Base-by-base conservation (phyloP, 1,140 invertebrate genomes). In the Brachionus plicatilis region DNA sequence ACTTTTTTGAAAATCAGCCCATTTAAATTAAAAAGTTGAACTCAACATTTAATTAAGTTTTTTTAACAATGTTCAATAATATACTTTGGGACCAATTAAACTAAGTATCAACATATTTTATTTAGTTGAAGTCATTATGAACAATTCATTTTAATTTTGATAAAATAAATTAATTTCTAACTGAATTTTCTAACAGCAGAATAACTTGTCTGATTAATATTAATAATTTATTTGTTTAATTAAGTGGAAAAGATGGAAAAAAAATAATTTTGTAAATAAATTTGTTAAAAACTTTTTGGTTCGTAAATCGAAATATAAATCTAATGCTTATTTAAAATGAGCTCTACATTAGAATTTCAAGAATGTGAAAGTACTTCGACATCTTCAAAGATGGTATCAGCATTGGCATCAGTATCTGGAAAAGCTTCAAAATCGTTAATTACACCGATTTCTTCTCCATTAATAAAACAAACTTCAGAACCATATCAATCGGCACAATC, bases 351-450 rank as follows among this genome's bases (percentile, higher is more conserved):
- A 17, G 68, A 72, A 17, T 20, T 43, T 7, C 33, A 33, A 41
- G 33, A 33, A 68, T 33, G 17, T 8, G 33, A 43, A 4, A 43
- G n/a, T 72, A 1, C 41, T 20, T 41, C 68, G 68, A 72, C 68
- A 24, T 76, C 72, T 50, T 76, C 72, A 50, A 47, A 27, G 11
- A 76, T 76, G 72, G 72, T n/a, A 76, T 76, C 72, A 76, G 43
- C 20, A 47, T 47, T 76, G 6, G 43, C 20, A 27, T 50, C 45
- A 24, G 43, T 50, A 47, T 76, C 72, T 50, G 72, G 53, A 47
- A 76, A 50, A 50, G 72, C 72, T 4, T 50, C 33, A 43, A 72
- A 72, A 72, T 72, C 68, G 11, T 43, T 72, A 41, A 5, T 72
- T 11, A 45, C 33, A 45, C 17, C 68, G n/a, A 43, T 72, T 72